These are phyloP conservation scores for Dastarcus helophoroides DNA, from an alignment of 2,888 invertebrate species.

Conservation along the genomic window DNA sequence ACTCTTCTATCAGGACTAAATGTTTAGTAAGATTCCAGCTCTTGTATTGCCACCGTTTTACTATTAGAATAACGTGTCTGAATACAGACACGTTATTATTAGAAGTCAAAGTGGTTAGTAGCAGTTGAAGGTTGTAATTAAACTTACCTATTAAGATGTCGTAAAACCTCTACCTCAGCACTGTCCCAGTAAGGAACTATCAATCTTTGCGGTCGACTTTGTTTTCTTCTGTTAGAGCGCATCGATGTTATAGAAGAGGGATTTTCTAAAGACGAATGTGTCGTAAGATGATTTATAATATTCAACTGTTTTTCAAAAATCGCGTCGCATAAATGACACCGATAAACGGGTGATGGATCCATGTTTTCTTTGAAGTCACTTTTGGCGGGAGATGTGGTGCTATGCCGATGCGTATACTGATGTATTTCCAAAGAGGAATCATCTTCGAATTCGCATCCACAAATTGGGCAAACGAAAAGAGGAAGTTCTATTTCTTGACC, in stretches of 20 bases:
- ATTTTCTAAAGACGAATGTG: constrained; percentile 34
- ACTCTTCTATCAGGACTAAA: no score
- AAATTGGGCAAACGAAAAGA: constrained; percentile 40
- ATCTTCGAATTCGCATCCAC: constrained; percentile 44
- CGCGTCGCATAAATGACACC: constrained; percentile 38
- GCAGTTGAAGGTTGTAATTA: no score
- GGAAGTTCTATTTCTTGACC: constrained; percentile 37
- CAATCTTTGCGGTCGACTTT: constrained; percentile 39
- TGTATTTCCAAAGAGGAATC: constrained; percentile 41
- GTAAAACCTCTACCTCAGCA: constrained; percentile 27
- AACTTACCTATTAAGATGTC: constrained; percentile 27
- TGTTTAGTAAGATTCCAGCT: no score
- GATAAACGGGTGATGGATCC: constrained; percentile 35
- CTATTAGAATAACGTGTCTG: no score
- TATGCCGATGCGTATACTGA: constrained; percentile 37
- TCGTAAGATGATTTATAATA: constrained; percentile 40
- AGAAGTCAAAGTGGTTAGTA: no score
- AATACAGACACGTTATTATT: no score
- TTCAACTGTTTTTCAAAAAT: constrained; percentile 36
- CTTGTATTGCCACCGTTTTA: no score
- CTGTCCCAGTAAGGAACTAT: constrained; percentile 30
- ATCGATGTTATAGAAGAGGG: constrained; percentile 25
- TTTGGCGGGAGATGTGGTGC: constrained; percentile 41
- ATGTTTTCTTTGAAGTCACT: constrained; percentile 34
- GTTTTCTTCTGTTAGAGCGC: constrained; percentile 35